phyloP scores from a whole-genome alignment of 2,113 vertebrate genomes.

The Pseudolaguvia tuberculata region DNA sequence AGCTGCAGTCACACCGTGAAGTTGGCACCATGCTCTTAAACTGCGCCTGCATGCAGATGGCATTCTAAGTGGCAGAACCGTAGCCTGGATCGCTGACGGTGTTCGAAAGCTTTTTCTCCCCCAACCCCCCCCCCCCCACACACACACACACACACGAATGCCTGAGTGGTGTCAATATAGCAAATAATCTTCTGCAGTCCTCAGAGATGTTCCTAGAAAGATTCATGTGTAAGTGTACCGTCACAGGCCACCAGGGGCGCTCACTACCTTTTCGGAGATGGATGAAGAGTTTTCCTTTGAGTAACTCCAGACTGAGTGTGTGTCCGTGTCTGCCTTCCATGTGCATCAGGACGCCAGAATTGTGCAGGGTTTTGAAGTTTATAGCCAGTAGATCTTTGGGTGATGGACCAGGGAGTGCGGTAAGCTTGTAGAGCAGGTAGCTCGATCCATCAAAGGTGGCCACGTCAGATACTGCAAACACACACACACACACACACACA shows the following conservation, averaged over 20 bases:
- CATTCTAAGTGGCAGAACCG: constrained; percentile 25
- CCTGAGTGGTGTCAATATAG: constrained; percentile 8
- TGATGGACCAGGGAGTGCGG: constrained; percentile 61
- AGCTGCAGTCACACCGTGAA: constrained; percentile 24
- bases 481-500: constrained; percentile 47
- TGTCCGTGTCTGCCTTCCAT: constrained; percentile 70
- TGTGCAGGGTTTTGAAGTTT: constrained; percentile 81
- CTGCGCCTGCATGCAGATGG: constrained; percentile 43
- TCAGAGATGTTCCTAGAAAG: not conserved
- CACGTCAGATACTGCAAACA: constrained; percentile 77
- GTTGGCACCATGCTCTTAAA: constrained; percentile 14
- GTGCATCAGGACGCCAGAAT: constrained; percentile 75
- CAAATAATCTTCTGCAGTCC: not conserved
- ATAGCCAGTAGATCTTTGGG: constrained; percentile 76
- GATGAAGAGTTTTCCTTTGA: constrained; percentile 74
- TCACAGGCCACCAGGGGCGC: constrained; percentile 69
- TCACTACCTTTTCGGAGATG: constrained; percentile 70
- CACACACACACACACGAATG: constrained; percentile 6
- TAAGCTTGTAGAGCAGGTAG: constrained; percentile 73
- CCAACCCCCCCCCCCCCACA: not conserved
- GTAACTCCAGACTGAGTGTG: constrained; percentile 72
- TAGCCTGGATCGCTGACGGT: constrained; percentile 26
- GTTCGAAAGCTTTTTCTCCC: constrained; percentile 27
- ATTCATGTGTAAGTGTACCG: constrained; percentile 61
- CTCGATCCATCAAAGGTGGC: constrained; percentile 78